Conservation (phyloP, 2,888 invertebrate species). For the Poecilobothrus nobilitatus region DNA sequence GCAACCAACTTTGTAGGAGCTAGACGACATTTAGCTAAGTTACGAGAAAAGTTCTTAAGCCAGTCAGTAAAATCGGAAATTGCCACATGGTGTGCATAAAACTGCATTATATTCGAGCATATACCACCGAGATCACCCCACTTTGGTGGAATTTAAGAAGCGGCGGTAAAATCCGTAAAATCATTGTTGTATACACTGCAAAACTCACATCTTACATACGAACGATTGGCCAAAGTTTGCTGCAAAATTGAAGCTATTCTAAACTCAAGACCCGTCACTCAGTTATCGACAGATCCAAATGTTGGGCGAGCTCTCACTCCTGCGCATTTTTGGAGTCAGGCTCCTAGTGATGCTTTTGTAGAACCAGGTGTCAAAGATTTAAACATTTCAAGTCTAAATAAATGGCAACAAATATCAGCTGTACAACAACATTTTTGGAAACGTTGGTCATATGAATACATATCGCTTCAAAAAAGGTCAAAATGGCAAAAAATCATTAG, state of each 20-base stretch:
- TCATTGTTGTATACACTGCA: background rate
- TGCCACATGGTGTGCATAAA: too few species aligned
- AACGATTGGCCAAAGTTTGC: too few species aligned
- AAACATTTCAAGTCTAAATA: background rate
- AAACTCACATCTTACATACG: too few species aligned
- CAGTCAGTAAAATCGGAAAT: conserved; percentile 17
- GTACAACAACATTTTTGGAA: background rate
- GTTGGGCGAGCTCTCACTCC: background rate
- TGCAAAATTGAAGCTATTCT: too few species aligned
- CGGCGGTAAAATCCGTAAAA: conserved; percentile 13
- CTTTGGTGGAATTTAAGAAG: conserved; percentile 22
- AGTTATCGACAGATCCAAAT: background rate
- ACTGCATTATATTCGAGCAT: too few species aligned
- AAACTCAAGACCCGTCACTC: background rate
- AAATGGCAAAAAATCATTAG: background rate
- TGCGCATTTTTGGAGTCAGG: background rate
- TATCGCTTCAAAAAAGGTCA: background rate
- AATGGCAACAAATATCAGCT: background rate
- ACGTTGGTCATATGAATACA: background rate
- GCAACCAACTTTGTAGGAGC: conserved; percentile 22
- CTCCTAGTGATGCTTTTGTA: background rate
- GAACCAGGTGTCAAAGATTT: background rate
- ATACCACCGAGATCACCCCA: conserved; percentile 12
- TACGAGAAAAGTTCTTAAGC: conserved; percentile 17
- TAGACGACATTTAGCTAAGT: conserved; percentile 18